Conservation (phyloP, 1,140 invertebrate genomes). For the Drosophila arawakana region DNA sequence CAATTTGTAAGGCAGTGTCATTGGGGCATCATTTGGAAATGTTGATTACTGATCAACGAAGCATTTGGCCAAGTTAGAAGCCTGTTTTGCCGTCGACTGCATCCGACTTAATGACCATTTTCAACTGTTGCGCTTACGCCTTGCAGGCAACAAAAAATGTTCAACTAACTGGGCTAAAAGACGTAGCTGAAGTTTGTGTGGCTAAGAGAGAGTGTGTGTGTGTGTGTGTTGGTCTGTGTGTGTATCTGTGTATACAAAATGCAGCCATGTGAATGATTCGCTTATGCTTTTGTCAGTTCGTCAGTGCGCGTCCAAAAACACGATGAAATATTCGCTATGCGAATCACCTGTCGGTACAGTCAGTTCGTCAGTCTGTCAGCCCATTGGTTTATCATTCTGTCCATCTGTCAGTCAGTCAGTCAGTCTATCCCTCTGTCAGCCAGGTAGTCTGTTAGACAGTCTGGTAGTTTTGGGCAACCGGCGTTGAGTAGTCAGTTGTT, state of each 20-base stretch:
- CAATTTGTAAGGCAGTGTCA: not conserved
- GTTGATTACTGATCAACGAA: constrained; percentile 72
- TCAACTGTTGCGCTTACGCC: constrained; percentile 68
- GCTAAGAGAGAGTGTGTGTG: not conserved
- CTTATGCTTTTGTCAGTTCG: constrained; percentile 83
- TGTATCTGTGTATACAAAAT: constrained; percentile 48
- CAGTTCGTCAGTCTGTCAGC: constrained; percentile 4
- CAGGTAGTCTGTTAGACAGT: not conserved
- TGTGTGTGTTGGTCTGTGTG: constrained; percentile 2
- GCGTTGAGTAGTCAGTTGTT: constrained; percentile 69
- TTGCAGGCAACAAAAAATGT: constrained; percentile 39
- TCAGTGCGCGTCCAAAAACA: constrained; percentile 59
- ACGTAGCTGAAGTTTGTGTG: not conserved
- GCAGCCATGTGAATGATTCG: constrained; percentile 83
- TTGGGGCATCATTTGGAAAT: constrained; percentile 36
- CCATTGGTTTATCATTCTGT: not conserved
- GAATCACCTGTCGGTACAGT: constrained; percentile 42
- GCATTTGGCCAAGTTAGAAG: constrained; percentile 51
- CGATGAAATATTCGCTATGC: constrained; percentile 26
- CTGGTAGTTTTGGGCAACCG: constrained; percentile 21
- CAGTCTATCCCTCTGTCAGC: constrained; percentile 17
- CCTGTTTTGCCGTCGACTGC: constrained; percentile 17
- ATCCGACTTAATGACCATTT: constrained; percentile 66
- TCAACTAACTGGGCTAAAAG: not conserved
- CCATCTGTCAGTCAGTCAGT: constrained; percentile 19